Percentiles rank a stretch among this genome's conserved stretches.
These are phyloP conservation scores for Phalacrocorax aristotelis DNA, from an alignment of 2,113 vertebrate genomes.

Conservation along the genomic window DNA sequence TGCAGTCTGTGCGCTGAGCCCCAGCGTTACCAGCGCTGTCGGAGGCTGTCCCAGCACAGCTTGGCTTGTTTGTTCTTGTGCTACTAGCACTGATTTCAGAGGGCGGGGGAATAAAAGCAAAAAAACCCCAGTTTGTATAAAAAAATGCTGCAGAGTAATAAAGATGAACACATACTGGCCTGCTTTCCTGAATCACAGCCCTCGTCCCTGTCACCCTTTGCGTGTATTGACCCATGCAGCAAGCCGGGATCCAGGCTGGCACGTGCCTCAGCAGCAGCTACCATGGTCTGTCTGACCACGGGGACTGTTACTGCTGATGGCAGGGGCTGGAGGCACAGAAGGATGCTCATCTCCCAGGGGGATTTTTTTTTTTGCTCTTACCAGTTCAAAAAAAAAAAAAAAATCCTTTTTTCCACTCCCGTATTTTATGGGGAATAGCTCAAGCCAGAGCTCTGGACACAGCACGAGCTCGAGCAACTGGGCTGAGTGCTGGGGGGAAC, in stretches of 20 bases:
- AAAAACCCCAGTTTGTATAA: neutral
- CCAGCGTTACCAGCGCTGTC: neutral
- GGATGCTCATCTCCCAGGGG: neutral
- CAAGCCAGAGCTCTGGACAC: neutral
- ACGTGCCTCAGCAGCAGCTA: neutral
- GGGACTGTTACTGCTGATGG: neutral
- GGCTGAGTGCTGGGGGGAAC: neutral
- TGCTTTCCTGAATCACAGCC: neutral
- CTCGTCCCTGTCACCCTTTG: neutral
- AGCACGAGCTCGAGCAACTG: neutral
- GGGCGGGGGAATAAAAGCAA: neutral
- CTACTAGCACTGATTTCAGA: neutral
- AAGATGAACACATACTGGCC: neutral
- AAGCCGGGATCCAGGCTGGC: neutral
- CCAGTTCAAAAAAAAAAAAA: neutral
- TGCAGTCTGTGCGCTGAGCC: neutral
- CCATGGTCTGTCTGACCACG: rapidly evolving
- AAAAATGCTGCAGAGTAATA: neutral
- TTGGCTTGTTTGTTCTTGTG: neutral
- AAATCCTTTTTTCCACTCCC: neutral
- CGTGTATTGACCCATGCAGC: rapidly evolving
- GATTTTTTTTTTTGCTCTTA: neutral
- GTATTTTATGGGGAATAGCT: neutral
- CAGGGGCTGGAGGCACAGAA: neutral
- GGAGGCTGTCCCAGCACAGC: neutral